These are phyloP conservation scores for Otus scops DNA, from an alignment of 2,797 vertebrate genomes.

Conservation along the genomic window DNA sequence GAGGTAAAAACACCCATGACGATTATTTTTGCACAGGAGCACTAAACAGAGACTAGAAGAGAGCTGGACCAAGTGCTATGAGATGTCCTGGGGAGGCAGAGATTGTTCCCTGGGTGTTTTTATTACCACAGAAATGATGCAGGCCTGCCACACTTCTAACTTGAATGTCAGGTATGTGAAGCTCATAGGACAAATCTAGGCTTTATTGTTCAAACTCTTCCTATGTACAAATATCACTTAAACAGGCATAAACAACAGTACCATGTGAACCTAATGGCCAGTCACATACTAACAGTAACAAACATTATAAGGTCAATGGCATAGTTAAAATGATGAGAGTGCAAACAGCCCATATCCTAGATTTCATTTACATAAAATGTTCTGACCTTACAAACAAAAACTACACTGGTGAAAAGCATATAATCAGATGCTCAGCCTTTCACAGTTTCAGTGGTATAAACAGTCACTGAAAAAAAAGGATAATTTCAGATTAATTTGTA, in stretches of 20 bases:
- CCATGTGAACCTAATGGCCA: neutral
- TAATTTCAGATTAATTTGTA: slow-evolving; percentile 47
- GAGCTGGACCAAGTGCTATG: neutral
- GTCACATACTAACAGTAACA: neutral
- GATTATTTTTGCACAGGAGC: neutral
- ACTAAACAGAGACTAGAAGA: neutral
- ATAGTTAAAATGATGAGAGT: slow-evolving; percentile 44
- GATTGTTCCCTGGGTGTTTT: neutral
- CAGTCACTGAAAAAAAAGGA: neutral
- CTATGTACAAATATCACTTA: neutral
- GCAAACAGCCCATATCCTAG: neutral
- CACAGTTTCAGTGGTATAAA: neutral
- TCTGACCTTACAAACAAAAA: slow-evolving; percentile 26
- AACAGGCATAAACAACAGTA: neutral
- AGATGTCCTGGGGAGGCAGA: neutral
- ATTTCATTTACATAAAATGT: slow-evolving; percentile 38
- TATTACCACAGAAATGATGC: neutral
- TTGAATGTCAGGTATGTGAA: neutral
- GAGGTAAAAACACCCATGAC: neutral
- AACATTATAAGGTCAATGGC: slow-evolving; percentile 36
- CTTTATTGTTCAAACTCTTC: neutral
- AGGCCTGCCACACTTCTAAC: neutral
- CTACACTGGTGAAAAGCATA: neutral
- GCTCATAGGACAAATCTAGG: neutral
- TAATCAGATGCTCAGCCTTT: neutral